Percentiles rank a stretch among this genome's conserved stretches.
These are phyloP conservation scores for Telmatochromis sp. DNA, from an alignment of 2,113 vertebrate species.

Conservation along the genomic window DNA sequence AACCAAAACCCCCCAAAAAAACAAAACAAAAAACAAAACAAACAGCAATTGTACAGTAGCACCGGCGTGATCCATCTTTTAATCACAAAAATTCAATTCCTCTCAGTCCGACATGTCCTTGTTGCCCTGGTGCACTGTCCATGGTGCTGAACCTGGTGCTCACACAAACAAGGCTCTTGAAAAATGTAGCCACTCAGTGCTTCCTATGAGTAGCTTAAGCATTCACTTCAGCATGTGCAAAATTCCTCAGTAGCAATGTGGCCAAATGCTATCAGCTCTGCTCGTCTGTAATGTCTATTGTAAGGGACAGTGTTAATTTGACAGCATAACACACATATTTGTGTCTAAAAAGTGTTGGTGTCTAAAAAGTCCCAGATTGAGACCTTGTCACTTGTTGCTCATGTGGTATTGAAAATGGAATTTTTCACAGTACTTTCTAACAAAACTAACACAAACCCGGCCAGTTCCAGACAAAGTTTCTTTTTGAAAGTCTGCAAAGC, in stretches of 20 bases:
- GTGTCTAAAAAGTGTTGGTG: not conserved
- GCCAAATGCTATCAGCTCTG: not conserved
- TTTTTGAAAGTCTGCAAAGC: not conserved
- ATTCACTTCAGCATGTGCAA: not conserved
- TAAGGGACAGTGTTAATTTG: not conserved
- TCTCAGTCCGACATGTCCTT: not conserved
- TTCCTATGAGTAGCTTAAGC: not conserved
- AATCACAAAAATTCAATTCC: not conserved
- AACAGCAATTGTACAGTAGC: not conserved
- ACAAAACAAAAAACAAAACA: not conserved
- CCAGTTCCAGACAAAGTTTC: not conserved
- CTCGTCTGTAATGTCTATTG: not conserved
- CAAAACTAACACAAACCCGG: not conserved
- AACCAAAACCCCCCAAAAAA: no score
- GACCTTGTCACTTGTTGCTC: not conserved
- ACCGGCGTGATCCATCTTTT: not conserved
- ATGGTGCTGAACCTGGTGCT: constrained; percentile 13
- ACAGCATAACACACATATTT: not conserved
- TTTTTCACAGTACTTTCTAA: not conserved
- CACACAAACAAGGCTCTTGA: not conserved
- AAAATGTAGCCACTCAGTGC: not conserved
- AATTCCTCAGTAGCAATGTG: not conserved
- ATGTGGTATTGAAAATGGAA: not conserved
- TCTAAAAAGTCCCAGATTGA: not conserved
- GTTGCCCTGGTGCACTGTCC: not conserved